A percentile compares a stretch with the other conserved stretches of the same genome.
These are phyloP conservation scores for Hydrozoanthus gracilis DNA, from an alignment of 92 coral and sea anemone species.

Conservation along the genomic window DNA sequence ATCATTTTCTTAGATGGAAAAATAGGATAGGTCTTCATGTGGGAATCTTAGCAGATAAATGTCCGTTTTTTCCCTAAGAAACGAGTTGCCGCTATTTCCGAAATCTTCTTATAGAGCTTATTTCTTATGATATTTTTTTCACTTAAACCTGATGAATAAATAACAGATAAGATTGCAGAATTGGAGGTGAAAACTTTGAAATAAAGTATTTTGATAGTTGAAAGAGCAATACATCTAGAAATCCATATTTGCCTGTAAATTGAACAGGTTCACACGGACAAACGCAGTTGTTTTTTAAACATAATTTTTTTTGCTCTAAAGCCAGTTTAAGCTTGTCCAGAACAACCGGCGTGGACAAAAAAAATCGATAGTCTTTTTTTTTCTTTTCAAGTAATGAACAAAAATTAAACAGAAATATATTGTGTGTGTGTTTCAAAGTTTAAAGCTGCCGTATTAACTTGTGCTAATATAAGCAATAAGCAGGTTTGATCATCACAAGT, in stretches of 20 bases:
- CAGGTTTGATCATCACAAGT: background rate
- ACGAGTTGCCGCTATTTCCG: constrained; percentile 7
- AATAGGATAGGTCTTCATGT: constrained; percentile 15
- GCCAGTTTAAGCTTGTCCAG: too few species aligned
- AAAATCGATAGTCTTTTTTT: background rate
- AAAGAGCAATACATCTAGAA: too few species aligned
- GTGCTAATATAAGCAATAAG: background rate
- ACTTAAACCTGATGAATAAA: background rate
- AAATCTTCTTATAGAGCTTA: background rate
- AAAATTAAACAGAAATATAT: constrained; percentile 9
- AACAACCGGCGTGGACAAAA: too few species aligned
- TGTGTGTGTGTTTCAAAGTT: background rate
- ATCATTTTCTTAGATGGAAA: background rate
- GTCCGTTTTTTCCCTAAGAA: constrained; percentile 16
- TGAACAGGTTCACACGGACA: too few species aligned
- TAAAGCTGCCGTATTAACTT: constrained; percentile 7
- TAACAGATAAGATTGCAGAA: background rate
- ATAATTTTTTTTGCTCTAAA: too few species aligned
- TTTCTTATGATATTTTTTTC: background rate
- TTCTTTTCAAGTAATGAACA: constrained; percentile 12
- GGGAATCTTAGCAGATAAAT: constrained; percentile 20
- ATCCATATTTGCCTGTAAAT: too few species aligned
- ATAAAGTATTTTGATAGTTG: too few species aligned
- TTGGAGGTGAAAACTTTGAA: background rate
- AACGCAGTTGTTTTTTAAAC: too few species aligned